Base-by-base conservation (phyloP, 30 jellyfish, hydroid and myxozoan species). In the Sanderia malayensis region DNA sequence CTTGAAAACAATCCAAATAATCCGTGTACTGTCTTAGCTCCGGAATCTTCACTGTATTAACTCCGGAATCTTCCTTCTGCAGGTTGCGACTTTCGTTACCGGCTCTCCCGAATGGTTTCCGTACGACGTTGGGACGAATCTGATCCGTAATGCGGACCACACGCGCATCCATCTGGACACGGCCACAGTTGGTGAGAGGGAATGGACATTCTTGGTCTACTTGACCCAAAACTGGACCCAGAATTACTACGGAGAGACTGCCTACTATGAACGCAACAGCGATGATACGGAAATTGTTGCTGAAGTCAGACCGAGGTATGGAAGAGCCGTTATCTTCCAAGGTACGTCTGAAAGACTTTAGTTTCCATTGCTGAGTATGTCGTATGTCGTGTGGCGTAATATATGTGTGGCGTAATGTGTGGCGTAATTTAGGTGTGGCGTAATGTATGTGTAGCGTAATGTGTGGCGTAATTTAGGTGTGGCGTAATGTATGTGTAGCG, bases 261-360 rank as follows among this genome's bases (percentile, higher is more conserved):
- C 91, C 4, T 89, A 74, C 79, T 81, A 81, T 63, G 97, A 89
- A 41, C 58, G 74, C 45, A 87, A 80, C 80, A 73, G 87, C 37
- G 95, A 89, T 76, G 94, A 81, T 65, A 81, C 95, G 4, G 97
- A 89, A 22, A 79, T 89, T 28, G 93, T 81, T 18, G 95, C 97
- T 28, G 95, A 89, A 70, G 97, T 89, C 7, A 67, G 86, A 46
- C 97, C 97, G 10, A 28, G 85, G 55, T 89, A 81, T 70, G 97
- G 97, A 34, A 22, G 97, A 33, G 81, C 95, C 17, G 93, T 72
- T 19, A 77, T 89, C 27, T 89, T 89, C 80, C 94, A 89, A 62
- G 97, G 97, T 82, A 69, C 0, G 73, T 46, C n/a, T n/a, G n/a
- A n/a, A n/a, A n/a, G n/a, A n/a, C n/a, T n/a, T n/a, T n/a, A n/a